These are phyloP conservation scores for Halcyon chelicuti DNA, from an alignment of 2,797 vertebrate genomes.

Conservation along the genomic window DNA sequence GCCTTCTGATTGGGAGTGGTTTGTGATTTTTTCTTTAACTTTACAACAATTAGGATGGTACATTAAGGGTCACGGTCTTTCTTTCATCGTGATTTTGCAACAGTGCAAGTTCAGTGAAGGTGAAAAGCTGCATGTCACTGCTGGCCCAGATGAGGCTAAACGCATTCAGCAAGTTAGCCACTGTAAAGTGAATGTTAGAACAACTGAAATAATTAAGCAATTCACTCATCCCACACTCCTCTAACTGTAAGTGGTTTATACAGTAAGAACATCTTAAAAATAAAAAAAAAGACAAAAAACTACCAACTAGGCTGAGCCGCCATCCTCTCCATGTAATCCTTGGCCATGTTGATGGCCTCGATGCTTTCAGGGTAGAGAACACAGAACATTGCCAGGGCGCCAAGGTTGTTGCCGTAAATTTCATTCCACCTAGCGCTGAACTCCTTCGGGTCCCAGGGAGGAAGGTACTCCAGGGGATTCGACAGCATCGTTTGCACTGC, in stretches of 20 bases:
- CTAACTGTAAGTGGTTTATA: not conserved
- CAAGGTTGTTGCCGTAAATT: slow-evolving; percentile 97
- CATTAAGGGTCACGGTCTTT: not conserved
- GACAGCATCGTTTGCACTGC: slow-evolving; percentile 93
- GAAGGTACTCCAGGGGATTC: slow-evolving; percentile 90
- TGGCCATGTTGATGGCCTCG: slow-evolving; percentile 89
- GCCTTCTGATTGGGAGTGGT: not conserved
- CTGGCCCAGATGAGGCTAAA: not conserved
- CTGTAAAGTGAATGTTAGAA: not conserved
- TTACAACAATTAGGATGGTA: not conserved
- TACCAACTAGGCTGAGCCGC: slow-evolving; percentile 99
- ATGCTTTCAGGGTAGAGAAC: slow-evolving; percentile 92
- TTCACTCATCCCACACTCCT: not conserved
- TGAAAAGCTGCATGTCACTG: not conserved
- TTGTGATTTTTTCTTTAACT: not conserved
- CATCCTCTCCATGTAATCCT: slow-evolving; percentile 99
- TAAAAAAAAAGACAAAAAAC: slow-evolving; percentile 84
- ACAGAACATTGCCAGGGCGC: slow-evolving; percentile 94
- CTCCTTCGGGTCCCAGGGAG: slow-evolving; percentile 92
- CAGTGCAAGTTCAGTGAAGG: not conserved
- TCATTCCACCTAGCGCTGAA: slow-evolving; percentile 98
- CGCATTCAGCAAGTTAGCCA: not conserved
- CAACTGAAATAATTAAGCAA: not conserved
- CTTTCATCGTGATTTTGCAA: not conserved
- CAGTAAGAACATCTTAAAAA: slow-evolving; percentile 49